Conservation (phyloP, 2,797 vertebrate genomes). For the Melanogrammus aeglefinus region DNA sequence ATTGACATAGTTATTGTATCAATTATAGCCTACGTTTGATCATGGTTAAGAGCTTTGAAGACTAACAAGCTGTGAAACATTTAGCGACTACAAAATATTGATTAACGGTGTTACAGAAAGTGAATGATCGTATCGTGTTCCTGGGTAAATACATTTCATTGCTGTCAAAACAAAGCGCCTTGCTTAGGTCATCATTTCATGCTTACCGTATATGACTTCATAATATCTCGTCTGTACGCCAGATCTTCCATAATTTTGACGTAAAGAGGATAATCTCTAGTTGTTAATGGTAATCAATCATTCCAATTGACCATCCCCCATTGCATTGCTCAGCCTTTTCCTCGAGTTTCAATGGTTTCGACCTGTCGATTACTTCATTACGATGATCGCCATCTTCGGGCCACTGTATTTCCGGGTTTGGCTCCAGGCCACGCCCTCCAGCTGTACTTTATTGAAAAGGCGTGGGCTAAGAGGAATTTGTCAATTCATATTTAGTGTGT, state of each 20-base stretch:
- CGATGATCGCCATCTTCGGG: slow-evolving; percentile 17
- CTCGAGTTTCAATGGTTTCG: neutral
- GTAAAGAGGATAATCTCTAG: neutral
- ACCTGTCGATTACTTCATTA: neutral
- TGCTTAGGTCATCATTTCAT: neutral
- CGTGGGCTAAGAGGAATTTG: too few species aligned
- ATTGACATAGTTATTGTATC: neutral
- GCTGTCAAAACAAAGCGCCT: neutral
- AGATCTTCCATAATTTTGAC: slow-evolving; percentile 39
- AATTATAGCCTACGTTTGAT: neutral
- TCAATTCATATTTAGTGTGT: too few species aligned
- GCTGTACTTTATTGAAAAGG: too few species aligned
- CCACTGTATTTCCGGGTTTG: slow-evolving; percentile 55
- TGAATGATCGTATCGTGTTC: too few species aligned
- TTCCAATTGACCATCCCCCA: neutral
- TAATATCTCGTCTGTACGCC: slow-evolving; percentile 18
- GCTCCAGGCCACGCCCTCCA: slow-evolving; percentile 16
- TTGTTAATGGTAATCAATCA: neutral
- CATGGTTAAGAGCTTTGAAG: neutral
- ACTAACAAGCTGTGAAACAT: neutral
- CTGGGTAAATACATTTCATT: too few species aligned
- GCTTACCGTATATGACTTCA: slow-evolving; percentile 68
- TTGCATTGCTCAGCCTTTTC: neutral
- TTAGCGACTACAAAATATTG: too few species aligned
- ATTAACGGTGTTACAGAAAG: too few species aligned